Evolutionary conservation across 2,888 invertebrate genomes (phyloP).

Genomic region (Allygus modestus): DNA sequence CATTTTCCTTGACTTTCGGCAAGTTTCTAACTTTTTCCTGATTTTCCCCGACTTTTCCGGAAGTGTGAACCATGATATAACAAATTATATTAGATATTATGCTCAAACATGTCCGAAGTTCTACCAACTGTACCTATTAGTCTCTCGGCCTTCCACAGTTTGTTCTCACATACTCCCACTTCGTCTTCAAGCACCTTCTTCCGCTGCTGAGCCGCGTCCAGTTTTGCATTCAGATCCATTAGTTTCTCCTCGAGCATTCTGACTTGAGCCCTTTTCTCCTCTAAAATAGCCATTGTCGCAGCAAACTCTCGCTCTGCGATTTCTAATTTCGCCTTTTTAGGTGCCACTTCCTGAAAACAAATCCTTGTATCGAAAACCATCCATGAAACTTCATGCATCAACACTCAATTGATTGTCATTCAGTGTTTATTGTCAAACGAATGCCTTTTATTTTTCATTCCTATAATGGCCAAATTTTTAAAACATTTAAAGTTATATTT

Average conservation of each 20-base stretch:
- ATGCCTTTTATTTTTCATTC: too few species aligned
- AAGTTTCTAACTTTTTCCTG: too few species aligned
- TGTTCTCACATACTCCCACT: conserved; percentile 89
- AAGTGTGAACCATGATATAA: too few species aligned
- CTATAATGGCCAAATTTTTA: too few species aligned
- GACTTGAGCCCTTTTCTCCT: conserved; percentile 89
- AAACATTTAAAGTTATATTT: too few species aligned
- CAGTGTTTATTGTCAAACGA: conserved; percentile 1
- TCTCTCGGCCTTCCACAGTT: conserved; percentile 92
- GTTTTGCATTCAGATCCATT: conserved; percentile 82
- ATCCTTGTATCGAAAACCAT: neutral
- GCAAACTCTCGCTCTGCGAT: conserved; percentile 90
- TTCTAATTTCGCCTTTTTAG: conserved; percentile 89
- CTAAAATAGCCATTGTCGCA: conserved; percentile 89
- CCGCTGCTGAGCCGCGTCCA: conserved; percentile 82
- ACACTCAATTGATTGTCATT: neutral
- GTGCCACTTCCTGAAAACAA: conserved; percentile 81
- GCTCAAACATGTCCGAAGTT: neutral
- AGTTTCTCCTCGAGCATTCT: conserved; percentile 87
- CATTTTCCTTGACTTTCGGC: too few species aligned
- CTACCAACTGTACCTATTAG: conserved; percentile 78
- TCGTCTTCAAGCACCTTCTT: conserved; percentile 83
- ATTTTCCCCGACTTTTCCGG: too few species aligned
- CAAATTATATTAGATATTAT: too few species aligned
- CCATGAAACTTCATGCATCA: neutral